Percentiles rank a stretch among this genome's conserved stretches.
Evolutionary conservation across 1,140 invertebrate species (phyloP).

Genomic region (Oscheius sp.): DNA sequence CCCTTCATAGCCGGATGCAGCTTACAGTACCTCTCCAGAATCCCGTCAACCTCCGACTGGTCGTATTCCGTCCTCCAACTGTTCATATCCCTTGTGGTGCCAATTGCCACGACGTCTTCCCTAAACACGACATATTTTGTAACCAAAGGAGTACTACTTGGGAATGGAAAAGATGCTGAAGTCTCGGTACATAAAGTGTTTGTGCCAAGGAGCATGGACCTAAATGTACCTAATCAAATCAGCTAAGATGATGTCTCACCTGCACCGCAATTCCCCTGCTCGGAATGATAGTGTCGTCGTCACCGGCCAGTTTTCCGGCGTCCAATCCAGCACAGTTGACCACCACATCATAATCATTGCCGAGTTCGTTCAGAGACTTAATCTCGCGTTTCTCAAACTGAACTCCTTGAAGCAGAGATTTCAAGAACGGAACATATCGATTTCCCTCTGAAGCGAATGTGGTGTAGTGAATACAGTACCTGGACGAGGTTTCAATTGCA

Average conservation of each 20-base stretch:
- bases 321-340: slow-evolving; percentile 54
- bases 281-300: slow-evolving; percentile 46
- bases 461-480: slow-evolving; percentile 34
- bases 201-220: slow-evolving; percentile 35
- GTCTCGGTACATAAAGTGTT: slow-evolving; percentile 34
- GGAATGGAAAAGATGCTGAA: slow-evolving; percentile 35
- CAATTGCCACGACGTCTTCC: slow-evolving; percentile 58
- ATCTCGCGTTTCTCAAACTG: slow-evolving; percentile 15
- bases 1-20: slow-evolving; percentile 54
- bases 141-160: slow-evolving; percentile 25
- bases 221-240: slow-evolving; percentile 27
- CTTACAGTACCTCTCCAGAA: slow-evolving; percentile 68
- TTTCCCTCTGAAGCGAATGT: slow-evolving; percentile 32
- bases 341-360: slow-evolving; percentile 43
- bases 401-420: slow-evolving; percentile 12
- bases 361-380: too few relatives aligned
- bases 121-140: slow-evolving; percentile 41
- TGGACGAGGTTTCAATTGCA: neutral
- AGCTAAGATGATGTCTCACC: slow-evolving; percentile 30
- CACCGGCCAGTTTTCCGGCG: slow-evolving; percentile 43
- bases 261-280: slow-evolving; percentile 48
- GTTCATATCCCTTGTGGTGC: slow-evolving; percentile 72
- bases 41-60: slow-evolving; percentile 68
- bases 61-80: slow-evolving; percentile 68
- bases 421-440: slow-evolving; percentile 27